phyloP scores from a whole-genome alignment of 2,888 invertebrate genomes.

The Volucella inflata region DNA sequence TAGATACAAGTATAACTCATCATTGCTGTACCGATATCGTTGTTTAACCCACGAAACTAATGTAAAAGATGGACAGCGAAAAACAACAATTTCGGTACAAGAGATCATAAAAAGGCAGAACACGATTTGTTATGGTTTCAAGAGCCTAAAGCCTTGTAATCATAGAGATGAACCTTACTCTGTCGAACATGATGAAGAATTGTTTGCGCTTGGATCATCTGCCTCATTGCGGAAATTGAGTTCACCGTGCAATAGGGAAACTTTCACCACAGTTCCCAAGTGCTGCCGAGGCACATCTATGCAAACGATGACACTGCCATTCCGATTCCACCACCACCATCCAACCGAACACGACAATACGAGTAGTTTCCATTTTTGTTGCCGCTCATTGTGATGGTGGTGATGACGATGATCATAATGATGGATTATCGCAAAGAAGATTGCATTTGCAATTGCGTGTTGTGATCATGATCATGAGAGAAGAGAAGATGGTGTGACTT shows the following conservation, averaged over 20 bases:
- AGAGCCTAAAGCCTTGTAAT: conserved; percentile 24
- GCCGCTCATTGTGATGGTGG: conserved; percentile 7
- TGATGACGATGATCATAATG: conserved; percentile 16
- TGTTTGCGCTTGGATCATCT: conserved; percentile 37
- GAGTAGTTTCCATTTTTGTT: conserved; percentile 7
- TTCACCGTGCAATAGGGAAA: conserved; percentile 33
- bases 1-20: too few species aligned
- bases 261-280: conserved; percentile 54
- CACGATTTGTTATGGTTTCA: conserved; percentile 56
- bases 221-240: conserved; percentile 57
- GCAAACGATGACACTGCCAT: conserved; percentile 55
- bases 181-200: conserved; percentile 42
- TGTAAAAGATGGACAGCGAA: conserved; percentile 27
- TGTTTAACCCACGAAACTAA: conserved; percentile 44
- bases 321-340: not conserved
- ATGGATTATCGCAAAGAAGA: conserved; percentile 15
- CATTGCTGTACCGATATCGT: conserved; percentile 28
- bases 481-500: conserved; percentile 41
- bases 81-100: conserved; percentile 20
- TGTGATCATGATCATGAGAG: conserved; percentile 32
- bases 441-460: too few species aligned
- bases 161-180: conserved; percentile 59
- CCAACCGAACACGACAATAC: conserved; percentile 1
- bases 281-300: conserved; percentile 12
- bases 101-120: conserved; percentile 56